phyloP scores from a whole-genome alignment of 2,797 vertebrate genomes.

The Remorina albescens region DNA sequence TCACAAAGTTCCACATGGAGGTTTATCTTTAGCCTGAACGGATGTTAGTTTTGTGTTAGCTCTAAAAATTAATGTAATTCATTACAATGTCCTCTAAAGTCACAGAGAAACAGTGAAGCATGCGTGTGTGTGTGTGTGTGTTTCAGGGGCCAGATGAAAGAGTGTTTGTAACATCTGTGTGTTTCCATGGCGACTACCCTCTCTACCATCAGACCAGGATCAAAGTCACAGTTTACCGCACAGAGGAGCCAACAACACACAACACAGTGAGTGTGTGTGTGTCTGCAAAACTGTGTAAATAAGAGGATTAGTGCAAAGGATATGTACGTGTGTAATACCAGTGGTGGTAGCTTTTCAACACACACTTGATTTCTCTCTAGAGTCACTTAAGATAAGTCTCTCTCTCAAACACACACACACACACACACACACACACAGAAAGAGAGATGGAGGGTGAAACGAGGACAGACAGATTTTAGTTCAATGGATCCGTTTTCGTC shows the following conservation, averaged over 20 bases:
- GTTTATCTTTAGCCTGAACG: too few relatives aligned
- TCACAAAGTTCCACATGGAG: too few relatives aligned
- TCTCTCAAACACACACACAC: conserved; percentile 7
- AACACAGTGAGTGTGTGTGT: conserved; percentile 30
- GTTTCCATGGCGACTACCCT: conserved; percentile 31
- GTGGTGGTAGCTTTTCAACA: conserved; percentile 26
- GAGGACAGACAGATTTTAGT: conserved; percentile 5
- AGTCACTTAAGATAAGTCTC: conserved; percentile 43
- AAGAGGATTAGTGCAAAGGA: conserved; percentile 62
- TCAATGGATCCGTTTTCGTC: not conserved
- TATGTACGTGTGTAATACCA: conserved; percentile 39
- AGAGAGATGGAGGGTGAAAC: not conserved
- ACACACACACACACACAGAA: conserved; percentile 22
- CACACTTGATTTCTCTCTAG: conserved; percentile 18
- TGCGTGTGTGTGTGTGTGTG: conserved; percentile 21
- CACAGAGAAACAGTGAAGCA: not conserved
- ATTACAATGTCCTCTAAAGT: not conserved
- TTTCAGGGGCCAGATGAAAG: conserved; percentile 14
- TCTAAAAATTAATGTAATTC: not conserved
- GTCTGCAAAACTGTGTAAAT: conserved; percentile 17
- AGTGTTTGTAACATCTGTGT: conserved; percentile 29
- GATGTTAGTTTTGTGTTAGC: not conserved
- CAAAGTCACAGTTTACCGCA: conserved; percentile 27
- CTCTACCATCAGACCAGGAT: conserved; percentile 40
- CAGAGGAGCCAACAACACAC: not conserved